Evolutionary conservation across 2,113 vertebrate species (phyloP), one percentile per base, ranked within the genome.

Genomic region (Lycocorax pyrrhopterus): DNA sequence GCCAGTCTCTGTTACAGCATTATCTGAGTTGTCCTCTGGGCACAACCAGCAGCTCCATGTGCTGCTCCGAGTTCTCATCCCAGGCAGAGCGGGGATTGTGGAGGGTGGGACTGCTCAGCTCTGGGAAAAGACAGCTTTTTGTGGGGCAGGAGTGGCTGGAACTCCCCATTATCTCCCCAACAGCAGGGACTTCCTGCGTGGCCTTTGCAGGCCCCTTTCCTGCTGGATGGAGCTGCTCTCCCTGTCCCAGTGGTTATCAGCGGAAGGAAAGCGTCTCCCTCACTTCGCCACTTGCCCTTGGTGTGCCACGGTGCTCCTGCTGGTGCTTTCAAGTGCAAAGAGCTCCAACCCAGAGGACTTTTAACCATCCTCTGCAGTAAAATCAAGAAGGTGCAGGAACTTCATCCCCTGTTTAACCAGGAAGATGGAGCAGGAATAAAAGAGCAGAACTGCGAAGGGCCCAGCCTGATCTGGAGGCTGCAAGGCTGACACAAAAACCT

Each of bases 161-260:
- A 16, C 8, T 44, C 41, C 4, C 64, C 56, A 2, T 84, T 96
- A 97, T 97, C 94, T 91, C 9, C 75, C 49, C 83, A 43, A 0
- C 1, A 73, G 83, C 95, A 96, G 87, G 49, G 49, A 8, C 14
- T 94, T 93, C 94, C 95, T 85, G 67, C 0, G 3, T 19, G 8
- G 33, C 79, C 75, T 16, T 2, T n/a, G 17, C 68, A 66, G 73
- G 86, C 55, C 44, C 68, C 90, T 68, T 94, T 95, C 95, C 96
- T 93, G 90, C 76, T 19, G 47, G 37, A 23, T 3, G 76, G 81
- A 68, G 81, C 93, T 35, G 87, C 91, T 79, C 21, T 25, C 90
- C 63, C 69, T 10, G 7, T 2, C 32, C 29, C 35, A 3, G 26
- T 4, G 10, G 9, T 33, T 96, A 95, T 97, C 96, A 68, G 89